Base-by-base conservation (phyloP, 2,113 vertebrate species). In the Eira barbara region DNA sequence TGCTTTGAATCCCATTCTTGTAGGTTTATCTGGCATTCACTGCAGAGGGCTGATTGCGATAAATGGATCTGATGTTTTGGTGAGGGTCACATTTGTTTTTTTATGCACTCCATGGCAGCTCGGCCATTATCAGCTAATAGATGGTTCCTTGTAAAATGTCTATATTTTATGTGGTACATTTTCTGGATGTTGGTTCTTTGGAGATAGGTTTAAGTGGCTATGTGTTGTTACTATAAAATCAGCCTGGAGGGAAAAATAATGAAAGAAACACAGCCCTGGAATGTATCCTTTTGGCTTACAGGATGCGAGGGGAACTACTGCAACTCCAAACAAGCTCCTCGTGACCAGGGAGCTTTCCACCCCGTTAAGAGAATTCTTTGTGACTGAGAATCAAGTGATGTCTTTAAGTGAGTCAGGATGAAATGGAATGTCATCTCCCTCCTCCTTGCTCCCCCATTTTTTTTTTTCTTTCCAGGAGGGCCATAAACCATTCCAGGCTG, bases 71-170 rank as follows among this genome's bases (percentile, higher is more conserved):
- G 29, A 82, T 76, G 31, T 98, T 47, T 98, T 73, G 88, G 87
- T 97, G 92, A 96, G 96, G 95, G 94, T 82, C n/a, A 74, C 97
- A 97, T 98, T 92, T 97, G 83, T 98, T 98, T 98, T 98, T 89
- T 89, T 94, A 95, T 71, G 67, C 47, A 84, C 98, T 98, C 91
- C 95, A 78, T 93, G 86, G 97, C 95, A 98, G 96, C 95, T 97
- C 94, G 97, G 92, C 95, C 98, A 98, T 98, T 98, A 97, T 98
- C 98, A 97, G 91, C 84, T 97, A 97, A 98, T 96, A 96, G 96
- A 97, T 57, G 80, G 25, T 97, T 93, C 71, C 98, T 98, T 97
- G 93, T 97, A 97, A 97, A 98, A 94, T 97, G 90, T 96, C 98
- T 97, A 36, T 92, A 91, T 97, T 97, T 97, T 97, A 98, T 98